phyloP scores from a whole-genome alignment of 30 jellyfish, hydroid and myxozoan species.

The Turritopsis rubra region DNA sequence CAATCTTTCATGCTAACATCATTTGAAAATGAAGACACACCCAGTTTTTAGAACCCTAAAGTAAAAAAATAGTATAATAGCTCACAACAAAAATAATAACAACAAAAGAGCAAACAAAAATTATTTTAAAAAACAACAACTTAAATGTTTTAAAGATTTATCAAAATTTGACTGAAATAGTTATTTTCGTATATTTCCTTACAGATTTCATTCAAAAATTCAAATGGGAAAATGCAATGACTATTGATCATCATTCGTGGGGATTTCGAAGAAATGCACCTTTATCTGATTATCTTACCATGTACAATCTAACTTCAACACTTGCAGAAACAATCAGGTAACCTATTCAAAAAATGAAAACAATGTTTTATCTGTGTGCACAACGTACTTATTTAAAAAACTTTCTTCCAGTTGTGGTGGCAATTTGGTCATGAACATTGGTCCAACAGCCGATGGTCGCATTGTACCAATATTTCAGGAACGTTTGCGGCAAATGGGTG shows the following conservation, averaged over 20 bases:
- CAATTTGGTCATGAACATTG: constrained; percentile 71
- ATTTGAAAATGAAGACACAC: no score
- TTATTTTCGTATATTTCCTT: no score
- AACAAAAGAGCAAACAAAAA: no score
- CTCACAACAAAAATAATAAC: no score
- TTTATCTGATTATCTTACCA: constrained; percentile 24
- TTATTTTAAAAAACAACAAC: no score
- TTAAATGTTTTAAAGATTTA: no score
- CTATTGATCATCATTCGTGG: constrained; percentile 36
- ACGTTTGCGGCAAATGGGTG: constrained; percentile 64
- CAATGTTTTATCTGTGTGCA: constrained; percentile 13
- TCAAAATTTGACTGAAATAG: no score
- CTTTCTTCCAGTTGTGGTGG: constrained; percentile 35
- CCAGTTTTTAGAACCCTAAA: no score
- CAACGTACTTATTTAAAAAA: not conserved
- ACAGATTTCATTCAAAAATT: not conserved
- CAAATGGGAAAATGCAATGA: not conserved
- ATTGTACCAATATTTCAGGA: constrained; percentile 84
- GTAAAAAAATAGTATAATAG: no score
- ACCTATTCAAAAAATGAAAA: no score
- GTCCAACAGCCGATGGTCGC: constrained; percentile 80
- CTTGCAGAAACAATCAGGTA: constrained; percentile 28
- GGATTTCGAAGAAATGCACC: constrained; percentile 42
- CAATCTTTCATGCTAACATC: no score
- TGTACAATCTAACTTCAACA: constrained; percentile 16